A percentile compares a stretch with the other conserved stretches of the same genome.
Conservation (phyloP, 2,113 vertebrate genomes). For the Spea multiplicata region DNA sequence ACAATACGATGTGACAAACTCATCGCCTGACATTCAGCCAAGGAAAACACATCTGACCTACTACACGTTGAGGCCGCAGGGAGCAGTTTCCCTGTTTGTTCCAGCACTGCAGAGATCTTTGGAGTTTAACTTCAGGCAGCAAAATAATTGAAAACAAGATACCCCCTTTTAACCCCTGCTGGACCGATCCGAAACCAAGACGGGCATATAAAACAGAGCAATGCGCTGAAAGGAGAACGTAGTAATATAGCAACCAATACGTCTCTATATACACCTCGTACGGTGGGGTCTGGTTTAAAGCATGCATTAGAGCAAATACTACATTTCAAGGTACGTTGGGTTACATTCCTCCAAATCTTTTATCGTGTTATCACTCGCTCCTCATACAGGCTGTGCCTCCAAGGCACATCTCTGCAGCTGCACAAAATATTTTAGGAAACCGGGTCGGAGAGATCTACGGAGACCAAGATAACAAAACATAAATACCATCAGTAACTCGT, state of each 20-base stretch:
- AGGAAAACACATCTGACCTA: neutral
- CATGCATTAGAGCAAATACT: too few species aligned
- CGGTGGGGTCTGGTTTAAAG: too few species aligned
- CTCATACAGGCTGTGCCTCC: neutral
- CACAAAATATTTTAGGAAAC: too few species aligned
- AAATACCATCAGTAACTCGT: too few species aligned
- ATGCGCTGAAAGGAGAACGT: too few species aligned
- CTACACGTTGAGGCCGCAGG: neutral
- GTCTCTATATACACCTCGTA: neutral
- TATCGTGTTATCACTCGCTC: neutral
- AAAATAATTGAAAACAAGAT: neutral
- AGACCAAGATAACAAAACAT: too few species aligned
- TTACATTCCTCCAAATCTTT: too few species aligned
- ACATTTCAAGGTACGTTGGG: too few species aligned
- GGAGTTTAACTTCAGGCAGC: neutral
- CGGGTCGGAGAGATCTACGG: too few species aligned
- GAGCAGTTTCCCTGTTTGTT: neutral
- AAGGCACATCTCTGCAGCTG: too few species aligned
- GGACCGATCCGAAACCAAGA: neutral
- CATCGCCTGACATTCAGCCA: neutral
- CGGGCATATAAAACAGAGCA: neutral
- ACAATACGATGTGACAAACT: neutral
- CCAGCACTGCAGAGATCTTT: neutral
- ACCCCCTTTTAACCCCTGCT: neutral
- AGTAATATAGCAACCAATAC: too few species aligned